A percentile compares a stretch with the other conserved stretches of the same genome.
Evolutionary conservation across 1,140 invertebrate species (phyloP).

Genomic region (Colletes latitarsis): DNA sequence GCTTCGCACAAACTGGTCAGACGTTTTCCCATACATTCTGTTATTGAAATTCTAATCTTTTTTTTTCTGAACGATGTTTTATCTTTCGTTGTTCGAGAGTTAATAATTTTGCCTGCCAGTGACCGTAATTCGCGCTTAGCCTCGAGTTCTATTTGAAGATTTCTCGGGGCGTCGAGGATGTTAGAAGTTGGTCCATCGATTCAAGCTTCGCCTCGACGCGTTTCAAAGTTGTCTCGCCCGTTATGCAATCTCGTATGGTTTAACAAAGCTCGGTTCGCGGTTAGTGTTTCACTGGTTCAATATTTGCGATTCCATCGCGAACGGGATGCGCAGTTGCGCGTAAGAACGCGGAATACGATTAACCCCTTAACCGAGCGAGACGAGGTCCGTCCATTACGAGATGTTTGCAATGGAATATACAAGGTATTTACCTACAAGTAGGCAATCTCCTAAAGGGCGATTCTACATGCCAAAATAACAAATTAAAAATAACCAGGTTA

Average conservation of each 20-base stretch:
- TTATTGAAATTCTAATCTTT: too few species aligned
- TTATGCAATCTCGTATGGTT: neutral
- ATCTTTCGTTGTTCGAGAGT: too few species aligned
- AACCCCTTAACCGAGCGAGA: slow-evolving; percentile 42
- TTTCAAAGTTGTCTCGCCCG: neutral
- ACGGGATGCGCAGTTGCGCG: neutral
- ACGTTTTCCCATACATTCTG: too few species aligned
- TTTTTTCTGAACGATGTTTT: too few species aligned
- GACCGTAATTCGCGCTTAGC: too few species aligned
- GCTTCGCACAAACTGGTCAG: too few species aligned
- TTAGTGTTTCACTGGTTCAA: slow-evolving; percentile 32
- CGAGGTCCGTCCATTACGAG: neutral
- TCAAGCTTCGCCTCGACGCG: neutral
- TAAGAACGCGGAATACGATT: slow-evolving; percentile 27
- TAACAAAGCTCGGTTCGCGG: slow-evolving; percentile 21
- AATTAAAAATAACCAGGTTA: too few species aligned
- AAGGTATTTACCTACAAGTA: too few species aligned
- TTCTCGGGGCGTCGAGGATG: neutral
- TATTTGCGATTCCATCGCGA: slow-evolving; percentile 38
- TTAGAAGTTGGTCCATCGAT: neutral
- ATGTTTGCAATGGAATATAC: neutral
- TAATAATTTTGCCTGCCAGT: too few species aligned
- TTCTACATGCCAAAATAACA: too few species aligned
- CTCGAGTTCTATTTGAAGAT: too few species aligned
- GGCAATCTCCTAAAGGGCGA: too few species aligned